Base-by-base conservation (phyloP, 2,797 vertebrate species). In the Clarias platycephalus region DNA sequence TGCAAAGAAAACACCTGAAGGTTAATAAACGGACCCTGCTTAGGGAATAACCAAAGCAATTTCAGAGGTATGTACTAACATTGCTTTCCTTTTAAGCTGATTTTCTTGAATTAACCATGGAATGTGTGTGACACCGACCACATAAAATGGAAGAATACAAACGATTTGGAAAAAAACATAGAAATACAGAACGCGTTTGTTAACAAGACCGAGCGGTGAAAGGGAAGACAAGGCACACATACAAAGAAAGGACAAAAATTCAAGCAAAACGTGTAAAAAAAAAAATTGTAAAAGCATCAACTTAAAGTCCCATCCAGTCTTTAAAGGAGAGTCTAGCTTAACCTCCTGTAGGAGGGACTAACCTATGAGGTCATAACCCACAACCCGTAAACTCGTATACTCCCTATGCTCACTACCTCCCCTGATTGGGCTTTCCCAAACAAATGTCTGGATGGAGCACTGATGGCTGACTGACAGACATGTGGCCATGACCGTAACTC, bases 391-490 rank as follows among this genome's bases (percentile, higher is more conserved):
- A 68, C 83, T 83, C 49, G 37, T 20, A 58, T 81, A 55, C 85
- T 83, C 44, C 80, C 86, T 82, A 70, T 22, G 26, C 37, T 70
- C 28, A 34, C 85, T 86, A 87, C 20, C 63, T 83, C 66, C 76
- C 71, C 86, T 86, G 80, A 85, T 86, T 83, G 87, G 89, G 82
- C 82, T 90, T 89, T 89, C 86, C 88, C 88, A 87, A 82, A 88
- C 84, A 89, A 84, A 89, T 83, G 90, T 88, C 88, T 89, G 91
- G 88, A 90, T 90, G 91, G 83, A 78, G 87, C 84, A 89, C 84
- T 86, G 86, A 91, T 91, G 90, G 87, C 87, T 88, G 90, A 91
- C 87, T 89, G 89, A 91, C 90, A 91, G 89, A 91, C 89, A 89
- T 66, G 88, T 89, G 91, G 90, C 89, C 89, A 89, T 88, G 90